Evolutionary conservation across 2,113 vertebrate species (phyloP).

Genomic region (Arothron firmamentum): DNA sequence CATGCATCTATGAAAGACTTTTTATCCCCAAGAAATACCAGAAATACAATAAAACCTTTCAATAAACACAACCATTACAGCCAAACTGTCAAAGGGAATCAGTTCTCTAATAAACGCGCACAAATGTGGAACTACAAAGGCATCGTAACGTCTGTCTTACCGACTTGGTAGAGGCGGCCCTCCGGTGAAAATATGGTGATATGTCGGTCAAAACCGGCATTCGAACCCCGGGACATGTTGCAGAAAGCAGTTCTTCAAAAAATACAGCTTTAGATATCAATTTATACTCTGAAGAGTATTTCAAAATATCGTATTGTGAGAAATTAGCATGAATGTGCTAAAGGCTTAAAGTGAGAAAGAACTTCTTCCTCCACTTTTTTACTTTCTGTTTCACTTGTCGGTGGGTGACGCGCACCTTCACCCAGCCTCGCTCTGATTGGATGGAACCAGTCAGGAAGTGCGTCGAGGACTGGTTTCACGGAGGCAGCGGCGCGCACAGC

Average conservation of each 20-base stretch:
- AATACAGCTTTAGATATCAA: too few species aligned
- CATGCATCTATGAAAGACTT: background rate
- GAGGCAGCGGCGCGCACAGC: too few species aligned
- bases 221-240: conserved; percentile 77
- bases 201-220: conserved; percentile 79
- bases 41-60: too few species aligned
- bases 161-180: conserved; percentile 80
- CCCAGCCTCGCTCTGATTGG: background rate
- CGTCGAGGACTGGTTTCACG: background rate
- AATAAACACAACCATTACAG: too few species aligned
- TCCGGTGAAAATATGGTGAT: conserved; percentile 81
- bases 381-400: conserved; percentile 76
- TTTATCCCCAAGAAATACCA: too few species aligned
- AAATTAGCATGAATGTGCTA: background rate
- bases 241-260: background rate
- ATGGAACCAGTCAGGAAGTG: too few species aligned
- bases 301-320: too few species aligned
- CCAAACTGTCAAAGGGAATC: too few species aligned
- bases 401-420: conserved; percentile 2
- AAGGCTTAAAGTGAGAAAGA: conserved; percentile 5
- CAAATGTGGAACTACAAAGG: too few species aligned
- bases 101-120: too few species aligned
- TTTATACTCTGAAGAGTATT: too few species aligned
- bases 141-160: conserved; percentile 48
- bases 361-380: conserved; percentile 27